Conservation (phyloP, 2,113 vertebrate species). For the Odobenus rosmarus region DNA sequence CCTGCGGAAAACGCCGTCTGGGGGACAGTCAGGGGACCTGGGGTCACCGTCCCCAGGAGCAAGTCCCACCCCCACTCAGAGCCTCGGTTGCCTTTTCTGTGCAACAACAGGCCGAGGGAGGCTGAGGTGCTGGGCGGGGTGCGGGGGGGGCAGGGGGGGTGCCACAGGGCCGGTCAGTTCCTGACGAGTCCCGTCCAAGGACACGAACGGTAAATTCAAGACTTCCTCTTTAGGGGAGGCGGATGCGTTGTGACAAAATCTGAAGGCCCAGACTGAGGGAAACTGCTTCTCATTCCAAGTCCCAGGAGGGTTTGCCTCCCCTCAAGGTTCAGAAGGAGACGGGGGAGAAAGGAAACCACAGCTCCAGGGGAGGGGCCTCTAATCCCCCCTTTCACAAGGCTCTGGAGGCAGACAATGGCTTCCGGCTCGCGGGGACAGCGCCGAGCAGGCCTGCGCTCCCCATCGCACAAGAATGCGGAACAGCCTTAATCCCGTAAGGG, state of each 20-base stretch:
- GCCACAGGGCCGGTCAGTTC: not conserved
- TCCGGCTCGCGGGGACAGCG: constrained; percentile 77
- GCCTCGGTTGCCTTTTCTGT: not conserved
- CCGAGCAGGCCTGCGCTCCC: constrained; percentile 74
- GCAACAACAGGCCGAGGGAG: not conserved
- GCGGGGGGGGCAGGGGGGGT: not conserved
- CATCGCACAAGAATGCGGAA: constrained; percentile 86
- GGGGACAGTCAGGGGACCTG: not conserved
- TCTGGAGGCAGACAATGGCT: constrained; percentile 82
- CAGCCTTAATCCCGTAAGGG: constrained; percentile 82
- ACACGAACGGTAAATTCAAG: constrained; percentile 8
- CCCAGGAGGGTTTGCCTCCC: constrained; percentile 50
- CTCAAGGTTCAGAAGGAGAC: constrained; percentile 49
- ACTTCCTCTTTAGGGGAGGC: not conserved
- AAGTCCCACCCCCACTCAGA: not conserved
- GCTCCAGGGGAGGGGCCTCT: constrained; percentile 77
- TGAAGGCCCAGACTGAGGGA: constrained; percentile 8
- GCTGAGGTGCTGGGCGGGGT: not conserved
- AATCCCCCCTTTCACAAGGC: constrained; percentile 84
- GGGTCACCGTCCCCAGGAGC: not conserved
- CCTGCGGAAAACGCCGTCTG: fast-evolving
- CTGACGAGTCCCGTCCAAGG: constrained; percentile 9
- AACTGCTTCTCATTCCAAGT: not conserved
- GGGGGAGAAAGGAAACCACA: constrained; percentile 66
- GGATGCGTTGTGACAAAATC: constrained; percentile 6